Evolutionary conservation across 2,888 invertebrate genomes (phyloP), one percentile per base, ranked within the genome.

Genomic region (Chrysomela aeneicollis): DNA sequence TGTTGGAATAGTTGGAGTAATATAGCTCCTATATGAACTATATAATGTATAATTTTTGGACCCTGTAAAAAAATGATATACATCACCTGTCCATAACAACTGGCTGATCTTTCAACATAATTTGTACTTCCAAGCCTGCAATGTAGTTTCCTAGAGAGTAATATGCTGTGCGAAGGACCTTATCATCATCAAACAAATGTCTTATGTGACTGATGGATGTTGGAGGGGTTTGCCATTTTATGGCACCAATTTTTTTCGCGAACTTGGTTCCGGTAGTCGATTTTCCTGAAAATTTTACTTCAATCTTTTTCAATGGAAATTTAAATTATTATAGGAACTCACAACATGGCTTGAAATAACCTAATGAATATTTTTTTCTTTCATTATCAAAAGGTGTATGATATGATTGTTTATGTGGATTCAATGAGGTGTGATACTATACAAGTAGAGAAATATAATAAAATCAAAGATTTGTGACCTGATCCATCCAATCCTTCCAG

Each of bases 401-500:
- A n/a, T n/a, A n/a, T n/a, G n/a, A n/a, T n/a, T n/a, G n/a, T n/a
- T n/a, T n/a, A n/a, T n/a, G n/a, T n/a, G n/a, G n/a, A n/a, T n/a
- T n/a, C n/a, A n/a, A n/a, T n/a, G n/a, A n/a, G n/a, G n/a, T n/a
- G n/a, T n/a, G n/a, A n/a, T n/a, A n/a, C n/a, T n/a, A n/a, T n/a
- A n/a, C n/a, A n/a, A n/a, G n/a, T n/a, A n/a, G n/a, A n/a, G n/a
- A n/a, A n/a, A n/a, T n/a, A n/a, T n/a, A n/a, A n/a, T n/a, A n/a
- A n/a, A n/a, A n/a, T n/a, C n/a, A n/a, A n/a, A n/a, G n/a, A n/a
- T n/a, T n/a, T 42, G 12, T 65, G 75, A 84, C 85, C 84, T 71
- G 81, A 81, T 15, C 84, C 84, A 78, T 85, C 84, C 6, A 85
- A 75, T 1, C 85, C 85, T 79, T 85, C 85, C 17, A 85, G 71